A percentile compares a stretch with the other conserved stretches of the same genome.
Evolutionary conservation across 2,113 vertebrate genomes (phyloP).

Genomic region (Myiagra hebetior): DNA sequence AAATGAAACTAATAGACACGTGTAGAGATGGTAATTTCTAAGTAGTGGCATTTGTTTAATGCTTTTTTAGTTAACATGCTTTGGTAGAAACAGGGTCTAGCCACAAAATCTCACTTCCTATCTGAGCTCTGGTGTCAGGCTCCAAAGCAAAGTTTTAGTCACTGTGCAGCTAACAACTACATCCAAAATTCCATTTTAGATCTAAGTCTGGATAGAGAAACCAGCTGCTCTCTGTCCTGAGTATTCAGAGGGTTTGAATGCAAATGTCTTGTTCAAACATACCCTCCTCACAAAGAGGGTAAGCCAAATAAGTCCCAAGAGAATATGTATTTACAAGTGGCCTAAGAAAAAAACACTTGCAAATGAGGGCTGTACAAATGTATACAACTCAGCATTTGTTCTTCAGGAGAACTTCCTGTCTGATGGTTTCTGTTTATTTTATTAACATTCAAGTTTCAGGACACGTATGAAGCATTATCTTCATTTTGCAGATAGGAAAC

Average conservation of each 20-base stretch:
- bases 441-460: neutral
- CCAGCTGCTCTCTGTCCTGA: neutral
- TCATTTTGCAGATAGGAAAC: slow-evolving; percentile 11
- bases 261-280: neutral
- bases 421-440: neutral
- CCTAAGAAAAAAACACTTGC: neutral
- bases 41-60: neutral
- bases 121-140: neutral
- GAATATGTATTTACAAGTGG: neutral
- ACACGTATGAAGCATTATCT: neutral
- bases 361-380: neutral
- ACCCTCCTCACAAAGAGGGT: neutral
- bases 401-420: neutral
- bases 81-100: neutral
- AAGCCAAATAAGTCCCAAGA: neutral
- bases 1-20: neutral
- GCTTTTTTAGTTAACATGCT: neutral
- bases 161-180: neutral
- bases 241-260: neutral
- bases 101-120: neutral
- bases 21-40: neutral
- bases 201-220: neutral
- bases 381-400: neutral
- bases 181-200: neutral
- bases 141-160: neutral